Base-by-base conservation (phyloP, 2,797 vertebrate genomes). In the Pseudomugil tenellus region DNA sequence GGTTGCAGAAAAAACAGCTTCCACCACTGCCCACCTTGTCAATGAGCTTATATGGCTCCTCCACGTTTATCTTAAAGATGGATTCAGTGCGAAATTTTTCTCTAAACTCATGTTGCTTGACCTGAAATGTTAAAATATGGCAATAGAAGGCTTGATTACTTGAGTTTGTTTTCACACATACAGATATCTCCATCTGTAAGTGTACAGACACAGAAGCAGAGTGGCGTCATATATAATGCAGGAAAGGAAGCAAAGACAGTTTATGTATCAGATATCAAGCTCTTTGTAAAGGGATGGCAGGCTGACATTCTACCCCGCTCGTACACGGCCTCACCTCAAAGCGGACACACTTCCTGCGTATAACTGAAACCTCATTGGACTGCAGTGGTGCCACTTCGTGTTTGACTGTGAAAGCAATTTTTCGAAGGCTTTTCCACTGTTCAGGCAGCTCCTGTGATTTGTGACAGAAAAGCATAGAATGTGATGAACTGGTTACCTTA, bases 341-440 rank as follows among this genome's bases (percentile, higher is more conserved):
- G 86, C 95, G 93, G 84, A 96, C 93, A 89, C 93, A 84, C 87
- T 98, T 98, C 88, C 94, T 95, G 86, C 96, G 92, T 90, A 97
- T 96, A 90, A 96, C 94, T 74, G 96, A 90, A 70, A 95, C 94
- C 89, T 96, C 95, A 77, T 92, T 94, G 86, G 96, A 94, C 89
- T 95, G 94, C 61, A 94, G 88, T 48, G 94, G 91, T 25, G 94
- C 92, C 29, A 91, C 95, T 91, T 96, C 95, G 63, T 91, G 93
- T 90, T 95, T 96, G 80, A 95, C 92, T 2, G 92, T 94, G 74
- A 96, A 95, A 10, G 95, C 95, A 74, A 93, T 90, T 89, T 96
- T 96, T 88, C 84, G 81, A 68, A 93, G 92, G 82, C 91, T 93
- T 87, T 94, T 94, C 92, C 92, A 95, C 52, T 77, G 95, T 74